Conservation (phyloP, 2,113 vertebrate genomes). For the Crotalus viridis region DNA sequence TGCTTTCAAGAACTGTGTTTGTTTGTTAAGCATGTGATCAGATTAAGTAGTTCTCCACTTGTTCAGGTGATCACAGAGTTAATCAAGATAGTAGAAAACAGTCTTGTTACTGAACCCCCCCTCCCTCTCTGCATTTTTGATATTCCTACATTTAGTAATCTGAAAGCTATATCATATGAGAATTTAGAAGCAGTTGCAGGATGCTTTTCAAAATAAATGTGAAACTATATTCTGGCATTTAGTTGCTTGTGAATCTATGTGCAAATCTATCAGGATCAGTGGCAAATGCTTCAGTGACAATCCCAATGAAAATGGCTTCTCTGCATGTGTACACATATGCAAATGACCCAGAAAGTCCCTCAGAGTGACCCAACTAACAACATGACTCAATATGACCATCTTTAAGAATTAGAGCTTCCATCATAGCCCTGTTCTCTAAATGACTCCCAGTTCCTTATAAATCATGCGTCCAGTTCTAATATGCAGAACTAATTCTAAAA, state of each 20-base stretch:
- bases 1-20: neutral
- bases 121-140: neutral
- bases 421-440: no score
- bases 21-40: neutral
- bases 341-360: no score
- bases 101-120: neutral
- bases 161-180: neutral
- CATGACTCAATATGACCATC: no score
- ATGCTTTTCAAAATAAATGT: neutral
- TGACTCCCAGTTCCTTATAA: neutral
- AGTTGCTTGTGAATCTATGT: neutral
- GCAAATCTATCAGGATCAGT: no score
- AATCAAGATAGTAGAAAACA: neutral
- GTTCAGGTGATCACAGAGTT: neutral
- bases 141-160: neutral
- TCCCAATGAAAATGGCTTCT: no score
- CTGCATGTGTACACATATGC: no score
- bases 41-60: constrained; percentile 13
- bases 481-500: neutral
- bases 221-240: neutral
- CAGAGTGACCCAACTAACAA: no score
- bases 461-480: no score
- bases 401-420: no score
- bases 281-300: no score
- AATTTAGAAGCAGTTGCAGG: constrained; percentile 24